Evolutionary conservation across 2,797 vertebrate species (phyloP), one percentile per base, ranked within the genome.

Genomic region (Setipinna tenuifilis): DNA sequence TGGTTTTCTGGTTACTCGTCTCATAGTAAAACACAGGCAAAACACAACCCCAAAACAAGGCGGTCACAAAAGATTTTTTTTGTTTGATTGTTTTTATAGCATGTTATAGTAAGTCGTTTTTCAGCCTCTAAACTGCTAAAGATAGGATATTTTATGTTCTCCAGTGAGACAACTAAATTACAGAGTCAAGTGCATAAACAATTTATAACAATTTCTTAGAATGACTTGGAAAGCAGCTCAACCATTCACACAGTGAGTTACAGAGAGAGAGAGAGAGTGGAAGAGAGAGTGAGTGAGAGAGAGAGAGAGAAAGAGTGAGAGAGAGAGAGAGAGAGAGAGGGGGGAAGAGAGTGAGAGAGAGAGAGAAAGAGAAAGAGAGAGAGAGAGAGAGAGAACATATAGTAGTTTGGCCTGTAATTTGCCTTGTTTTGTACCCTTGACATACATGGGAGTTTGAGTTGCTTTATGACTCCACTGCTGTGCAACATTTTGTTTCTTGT

Each of bases 91-190:
- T 78, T 44, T 44, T 78, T 41, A 78, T 44, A 6, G 31, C 14
- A 21, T 78, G 71, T 78, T 44, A 78, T 7, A 16, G 28, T 41
- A 75, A 17, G 71, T 44, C 10, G 5, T 31, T 71, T 35, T 31
- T 68, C 12, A 16, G 12, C 25, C 65, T 71, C 17, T 44, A 78
- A 78, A 78, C 71, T 44, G 71, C 71, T 78, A 78, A 78, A 78
- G 35, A 44, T 81, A 35, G 82, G 31, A 35, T 57, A 68, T 44
- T 61, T 48, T 25, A 83, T 82, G 11, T 54, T 78, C 85, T 78
- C 82, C 85, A 88, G 44, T 2, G 28, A 84, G 61, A 83, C 84
- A 28, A 57, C 83, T n/a, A 86, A 89, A 87, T 87, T 88, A 87
- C 84, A 87, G 86, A 83, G 83, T 85, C 16, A 41, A 75, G 31